phyloP scores from a whole-genome alignment of 2,888 invertebrate species.

The Lamellibrachia columna region DNA sequence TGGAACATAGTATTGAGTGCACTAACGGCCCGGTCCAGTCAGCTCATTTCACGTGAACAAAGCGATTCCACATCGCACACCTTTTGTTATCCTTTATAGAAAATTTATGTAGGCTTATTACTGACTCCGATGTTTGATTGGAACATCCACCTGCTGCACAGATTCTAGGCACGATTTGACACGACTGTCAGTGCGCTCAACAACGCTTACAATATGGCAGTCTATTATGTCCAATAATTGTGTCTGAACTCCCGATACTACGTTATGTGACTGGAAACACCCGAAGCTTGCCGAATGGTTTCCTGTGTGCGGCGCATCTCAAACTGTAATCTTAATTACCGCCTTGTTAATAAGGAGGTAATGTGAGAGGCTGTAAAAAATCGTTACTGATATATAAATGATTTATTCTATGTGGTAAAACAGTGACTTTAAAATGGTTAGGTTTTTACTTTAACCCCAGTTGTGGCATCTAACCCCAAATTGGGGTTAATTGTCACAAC shows the following conservation, averaged over 20 bases:
- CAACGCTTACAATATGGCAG: not conserved
- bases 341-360: not conserved
- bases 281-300: not conserved
- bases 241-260: not conserved
- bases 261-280: not conserved
- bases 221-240: not conserved
- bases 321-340: not conserved
- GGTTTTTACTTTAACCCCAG: not conserved
- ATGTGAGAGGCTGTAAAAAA: not conserved
- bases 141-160: not conserved
- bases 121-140: not conserved
- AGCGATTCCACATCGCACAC: not conserved
- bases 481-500: no score
- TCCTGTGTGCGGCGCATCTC: not conserved
- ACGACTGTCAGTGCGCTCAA: no score
- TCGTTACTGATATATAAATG: not conserved
- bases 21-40: not conserved
- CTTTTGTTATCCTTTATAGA: not conserved
- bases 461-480: no score
- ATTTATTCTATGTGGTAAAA: not conserved
- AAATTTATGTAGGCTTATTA: not conserved
- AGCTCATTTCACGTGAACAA: not conserved
- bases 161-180: not conserved
- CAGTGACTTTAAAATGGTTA: not conserved
- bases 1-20: not conserved